These are phyloP conservation scores for Hofmannophila pseudospretella DNA, from an alignment of 2,888 invertebrate genomes.

Conservation along the genomic window DNA sequence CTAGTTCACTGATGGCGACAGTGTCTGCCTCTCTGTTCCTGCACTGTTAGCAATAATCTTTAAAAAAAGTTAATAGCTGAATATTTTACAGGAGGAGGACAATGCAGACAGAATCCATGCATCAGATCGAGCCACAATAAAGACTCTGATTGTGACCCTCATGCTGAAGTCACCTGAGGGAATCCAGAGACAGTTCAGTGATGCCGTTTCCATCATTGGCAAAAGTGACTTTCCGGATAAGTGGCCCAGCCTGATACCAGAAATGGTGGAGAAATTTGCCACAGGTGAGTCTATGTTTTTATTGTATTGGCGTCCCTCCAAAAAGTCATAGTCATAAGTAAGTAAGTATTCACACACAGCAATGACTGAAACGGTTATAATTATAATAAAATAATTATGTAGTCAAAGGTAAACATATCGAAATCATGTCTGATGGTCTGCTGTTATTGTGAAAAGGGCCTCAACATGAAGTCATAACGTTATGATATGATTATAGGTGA, in stretches of 20 bases:
- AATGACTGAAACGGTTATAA: conserved; percentile 2
- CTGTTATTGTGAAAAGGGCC: no score
- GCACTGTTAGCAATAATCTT: no score
- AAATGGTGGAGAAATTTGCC: conserved; percentile 95
- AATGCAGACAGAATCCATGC: conserved; percentile 87
- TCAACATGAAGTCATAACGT: neutral
- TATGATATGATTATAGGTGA: conserved; percentile 79
- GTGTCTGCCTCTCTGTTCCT: no score
- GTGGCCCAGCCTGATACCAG: conserved; percentile 95
- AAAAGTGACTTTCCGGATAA: conserved; percentile 97
- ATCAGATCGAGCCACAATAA: conserved; percentile 88
- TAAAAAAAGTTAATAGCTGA: no score
- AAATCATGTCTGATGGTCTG: no score
- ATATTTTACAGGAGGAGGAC: conserved; percentile 82
- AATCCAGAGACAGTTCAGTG: conserved; percentile 95
- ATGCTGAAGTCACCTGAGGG: conserved; percentile 95
- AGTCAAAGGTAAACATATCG: no score
- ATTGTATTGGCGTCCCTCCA: no score
- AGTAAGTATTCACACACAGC: no score
- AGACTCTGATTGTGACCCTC: conserved; percentile 90
- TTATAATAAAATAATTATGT: no score
- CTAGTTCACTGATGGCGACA: no score
- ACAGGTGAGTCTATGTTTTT: no score
- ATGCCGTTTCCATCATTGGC: conserved; percentile 97
- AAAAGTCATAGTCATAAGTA: no score